Base-by-base conservation (phyloP, 1,140 invertebrate genomes). In the Charaxes varanes region DNA sequence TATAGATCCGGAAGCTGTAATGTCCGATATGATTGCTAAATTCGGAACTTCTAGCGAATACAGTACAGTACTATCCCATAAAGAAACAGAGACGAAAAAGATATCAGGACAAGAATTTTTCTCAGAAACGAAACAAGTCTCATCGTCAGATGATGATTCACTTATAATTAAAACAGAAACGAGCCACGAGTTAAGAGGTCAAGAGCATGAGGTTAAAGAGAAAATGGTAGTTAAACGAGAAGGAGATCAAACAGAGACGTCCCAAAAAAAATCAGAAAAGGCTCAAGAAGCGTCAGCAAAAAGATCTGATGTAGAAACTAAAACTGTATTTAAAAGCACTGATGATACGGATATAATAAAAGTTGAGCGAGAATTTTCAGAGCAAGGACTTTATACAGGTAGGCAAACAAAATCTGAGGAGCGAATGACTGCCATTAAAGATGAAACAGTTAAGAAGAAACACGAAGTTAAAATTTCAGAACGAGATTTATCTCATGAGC, bases 371-470 rank as follows among this genome's bases (percentile, higher is more conserved):
- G 81, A 84, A 53, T 85, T 81, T 60, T 49, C 64, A 4, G 82
- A 84, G 47, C 80, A 85, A 62, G 78, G 82, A 3, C 53, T 85
- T 10, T 85, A 85, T 36, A 67, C 71, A 17, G 84, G 84, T 15
- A 62, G 84, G 44, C 82, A 86, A 56, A 84, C 78, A 7, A 85
- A 85, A 56, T 86, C 84, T 14, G 84, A 86, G 63, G 84, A 86
- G 60, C 76, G 63, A 58, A 85, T 86, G 82, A 84, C 82, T 8
- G 72, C 82, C 7, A 44, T 86, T 1, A 84, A 79, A 65, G 84
- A 86, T 49, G 84, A 86, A 43, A 81, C 68, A 6, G 50, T 83
- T 8, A 81, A 78, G 36, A 86, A 81, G 50, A 84, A 80, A 56
- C 62, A 78, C 34, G 84, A 86, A 62, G 61, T 86, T 2, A 85